These are phyloP conservation scores for Drosophila chauvacae DNA, from an alignment of 1,140 invertebrate genomes.

Conservation along the genomic window DNA sequence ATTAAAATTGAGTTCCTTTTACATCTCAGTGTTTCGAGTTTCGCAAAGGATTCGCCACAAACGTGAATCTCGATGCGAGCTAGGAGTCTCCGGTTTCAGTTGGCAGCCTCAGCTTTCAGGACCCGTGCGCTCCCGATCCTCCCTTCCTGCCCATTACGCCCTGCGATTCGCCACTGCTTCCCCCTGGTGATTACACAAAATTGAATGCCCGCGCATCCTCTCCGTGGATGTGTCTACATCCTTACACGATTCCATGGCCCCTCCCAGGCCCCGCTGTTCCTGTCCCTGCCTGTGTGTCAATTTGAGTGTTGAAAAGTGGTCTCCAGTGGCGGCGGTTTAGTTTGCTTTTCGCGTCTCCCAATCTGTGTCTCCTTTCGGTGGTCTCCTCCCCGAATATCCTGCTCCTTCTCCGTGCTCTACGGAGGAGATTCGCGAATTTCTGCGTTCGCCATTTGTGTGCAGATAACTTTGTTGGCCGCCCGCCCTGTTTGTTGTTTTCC, in stretches of 20 bases:
- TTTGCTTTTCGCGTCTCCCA: constrained; percentile 52
- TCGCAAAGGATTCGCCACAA: constrained; percentile 65
- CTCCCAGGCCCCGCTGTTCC: neutral
- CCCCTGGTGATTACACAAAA: constrained; percentile 75
- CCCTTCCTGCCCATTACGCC: constrained; percentile 2
- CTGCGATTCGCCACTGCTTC: constrained; percentile 3
- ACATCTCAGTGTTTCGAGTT: constrained; percentile 4
- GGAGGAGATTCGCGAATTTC: constrained; percentile 25
- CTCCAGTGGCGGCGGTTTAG: constrained; percentile 78
- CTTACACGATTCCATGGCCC: constrained; percentile 20
- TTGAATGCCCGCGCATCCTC: constrained; percentile 67
- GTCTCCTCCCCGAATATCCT: neutral
- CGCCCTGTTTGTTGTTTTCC: constrained; percentile 27
- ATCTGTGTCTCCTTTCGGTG: constrained; percentile 3
- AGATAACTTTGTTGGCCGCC: constrained; percentile 44
- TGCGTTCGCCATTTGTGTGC: constrained; percentile 70
- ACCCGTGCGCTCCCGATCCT: neutral
- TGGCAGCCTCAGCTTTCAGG: constrained; percentile 20
- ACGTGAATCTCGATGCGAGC: constrained; percentile 52
- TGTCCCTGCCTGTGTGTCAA: constrained; percentile 58
- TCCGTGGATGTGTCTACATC: constrained; percentile 24
- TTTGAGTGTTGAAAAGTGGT: constrained; percentile 82
- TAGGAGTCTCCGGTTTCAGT: constrained; percentile 40
- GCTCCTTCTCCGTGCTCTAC: neutral
- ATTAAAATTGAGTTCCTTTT: neutral